These are phyloP conservation scores for Lampris megalopsis DNA, from an alignment of 2,113 vertebrate species.

Conservation along the genomic window DNA sequence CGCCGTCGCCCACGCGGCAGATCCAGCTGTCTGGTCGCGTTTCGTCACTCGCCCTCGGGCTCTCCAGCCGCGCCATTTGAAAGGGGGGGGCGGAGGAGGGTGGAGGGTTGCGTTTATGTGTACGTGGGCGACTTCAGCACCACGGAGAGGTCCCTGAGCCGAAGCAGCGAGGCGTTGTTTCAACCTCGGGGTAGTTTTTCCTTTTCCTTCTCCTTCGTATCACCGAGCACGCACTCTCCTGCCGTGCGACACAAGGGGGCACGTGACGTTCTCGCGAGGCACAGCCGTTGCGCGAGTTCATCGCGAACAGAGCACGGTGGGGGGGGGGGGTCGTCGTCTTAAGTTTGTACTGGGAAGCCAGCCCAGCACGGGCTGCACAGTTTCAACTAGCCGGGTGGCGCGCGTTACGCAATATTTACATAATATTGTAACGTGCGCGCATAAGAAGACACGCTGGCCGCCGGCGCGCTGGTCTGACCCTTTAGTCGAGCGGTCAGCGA, in stretches of 20 bases:
- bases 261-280: no score
- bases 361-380: no score
- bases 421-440: no score
- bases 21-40: constrained; percentile 39
- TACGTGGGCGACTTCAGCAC: constrained; percentile 77
- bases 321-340: no score
- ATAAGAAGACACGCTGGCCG: no score
- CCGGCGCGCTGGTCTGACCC: no score
- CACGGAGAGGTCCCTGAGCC: constrained; percentile 72
- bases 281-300: no score
- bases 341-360: no score
- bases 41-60: constrained; percentile 15
- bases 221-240: neutral
- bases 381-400: no score
- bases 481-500: no score
- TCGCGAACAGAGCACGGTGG: no score
- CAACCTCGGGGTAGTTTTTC: neutral
- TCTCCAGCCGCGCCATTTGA: constrained; percentile 3
- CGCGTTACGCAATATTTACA: no score
- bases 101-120: neutral
- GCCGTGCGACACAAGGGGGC: neutral
- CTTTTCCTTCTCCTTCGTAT: neutral
- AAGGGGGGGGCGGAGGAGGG: constrained; percentile 29
- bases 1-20: constrained; percentile 30
- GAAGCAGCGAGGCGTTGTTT: constrained; percentile 38